Percentiles rank a stretch among this genome's conserved stretches.
Conservation (phyloP, 2,888 invertebrate species). For the Mystacides longicornis region DNA sequence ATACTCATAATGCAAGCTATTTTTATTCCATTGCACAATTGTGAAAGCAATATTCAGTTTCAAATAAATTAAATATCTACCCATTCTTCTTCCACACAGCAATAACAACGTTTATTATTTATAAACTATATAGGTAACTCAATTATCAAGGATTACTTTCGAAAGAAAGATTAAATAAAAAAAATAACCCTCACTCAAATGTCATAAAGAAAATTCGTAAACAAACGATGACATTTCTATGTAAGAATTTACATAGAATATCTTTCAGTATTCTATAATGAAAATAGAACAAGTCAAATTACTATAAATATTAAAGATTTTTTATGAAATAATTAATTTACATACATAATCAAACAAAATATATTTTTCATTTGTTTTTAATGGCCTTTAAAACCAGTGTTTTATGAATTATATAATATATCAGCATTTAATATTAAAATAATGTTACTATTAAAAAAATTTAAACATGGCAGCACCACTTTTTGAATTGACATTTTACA, state of each 20-base stretch:
- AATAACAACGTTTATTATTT: too few relatives aligned
- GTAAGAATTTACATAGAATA: background rate
- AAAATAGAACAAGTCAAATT: too few relatives aligned
- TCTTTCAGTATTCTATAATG: background rate
- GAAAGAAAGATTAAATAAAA: background rate
- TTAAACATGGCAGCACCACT: background rate
- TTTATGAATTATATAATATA: background rate
- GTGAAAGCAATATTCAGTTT: too few relatives aligned
- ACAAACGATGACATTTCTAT: background rate
- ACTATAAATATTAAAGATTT: too few relatives aligned
- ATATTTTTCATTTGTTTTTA: background rate
- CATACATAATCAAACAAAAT: background rate
- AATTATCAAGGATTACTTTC: background rate
- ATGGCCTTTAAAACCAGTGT: background rate
- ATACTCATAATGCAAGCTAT: too few relatives aligned
- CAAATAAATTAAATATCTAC: too few relatives aligned
- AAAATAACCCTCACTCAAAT: background rate
- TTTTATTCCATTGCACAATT: too few relatives aligned
- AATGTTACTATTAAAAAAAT: background rate
- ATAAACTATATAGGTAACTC: background rate
- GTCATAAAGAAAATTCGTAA: constrained; percentile 3
- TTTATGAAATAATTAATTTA: too few relatives aligned
- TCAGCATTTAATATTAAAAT: background rate
- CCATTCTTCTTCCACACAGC: too few relatives aligned
- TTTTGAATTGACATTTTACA: background rate